phyloP scores from a whole-genome alignment of 2,113 vertebrate genomes.

The Callopanchax toddi region DNA sequence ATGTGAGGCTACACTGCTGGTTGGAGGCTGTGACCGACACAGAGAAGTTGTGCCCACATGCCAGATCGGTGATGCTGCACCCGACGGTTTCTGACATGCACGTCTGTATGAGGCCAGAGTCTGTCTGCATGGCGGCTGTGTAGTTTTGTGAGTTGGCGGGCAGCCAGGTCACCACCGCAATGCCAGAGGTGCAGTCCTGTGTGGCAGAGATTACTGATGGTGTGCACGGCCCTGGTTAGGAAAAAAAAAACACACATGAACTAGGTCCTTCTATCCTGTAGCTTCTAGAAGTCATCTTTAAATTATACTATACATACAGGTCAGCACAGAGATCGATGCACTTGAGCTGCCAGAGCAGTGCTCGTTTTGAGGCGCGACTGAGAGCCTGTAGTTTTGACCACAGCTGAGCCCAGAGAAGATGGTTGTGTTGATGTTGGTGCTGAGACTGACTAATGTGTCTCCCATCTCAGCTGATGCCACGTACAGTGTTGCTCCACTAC shows the following conservation, averaged over 20 bases:
- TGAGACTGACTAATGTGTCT: conserved; percentile 17
- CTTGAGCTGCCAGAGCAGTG: conserved; percentile 58
- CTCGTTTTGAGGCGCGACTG: conserved; percentile 48
- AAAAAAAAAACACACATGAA: background rate
- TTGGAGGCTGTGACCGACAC: conserved; percentile 70
- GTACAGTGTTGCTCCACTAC: conserved; percentile 52
- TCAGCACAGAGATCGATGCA: conserved; percentile 37
- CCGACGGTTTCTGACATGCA: conserved; percentile 42
- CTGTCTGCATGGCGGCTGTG: conserved; percentile 40
- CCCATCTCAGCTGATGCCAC: conserved; percentile 39
- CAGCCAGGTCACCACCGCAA: conserved; percentile 53
- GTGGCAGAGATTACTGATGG: conserved; percentile 32
- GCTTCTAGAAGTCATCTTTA: background rate
- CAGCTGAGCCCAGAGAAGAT: conserved; percentile 60
- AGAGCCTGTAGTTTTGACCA: conserved; percentile 68
- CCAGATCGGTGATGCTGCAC: conserved; percentile 49
- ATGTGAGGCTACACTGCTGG: conserved; percentile 49
- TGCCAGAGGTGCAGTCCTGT: conserved; percentile 58
- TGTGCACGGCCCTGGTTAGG: conserved; percentile 58
- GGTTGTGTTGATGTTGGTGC: conserved; percentile 46
- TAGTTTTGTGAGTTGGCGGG: conserved; percentile 44
- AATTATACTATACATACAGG: conserved; percentile 51
- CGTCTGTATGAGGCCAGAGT: conserved; percentile 18
- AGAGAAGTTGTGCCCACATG: conserved; percentile 69
- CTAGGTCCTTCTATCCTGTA: background rate